phyloP scores from a whole-genome alignment of 2,113 vertebrate species.

The Rhodinocichla rosea region DNA sequence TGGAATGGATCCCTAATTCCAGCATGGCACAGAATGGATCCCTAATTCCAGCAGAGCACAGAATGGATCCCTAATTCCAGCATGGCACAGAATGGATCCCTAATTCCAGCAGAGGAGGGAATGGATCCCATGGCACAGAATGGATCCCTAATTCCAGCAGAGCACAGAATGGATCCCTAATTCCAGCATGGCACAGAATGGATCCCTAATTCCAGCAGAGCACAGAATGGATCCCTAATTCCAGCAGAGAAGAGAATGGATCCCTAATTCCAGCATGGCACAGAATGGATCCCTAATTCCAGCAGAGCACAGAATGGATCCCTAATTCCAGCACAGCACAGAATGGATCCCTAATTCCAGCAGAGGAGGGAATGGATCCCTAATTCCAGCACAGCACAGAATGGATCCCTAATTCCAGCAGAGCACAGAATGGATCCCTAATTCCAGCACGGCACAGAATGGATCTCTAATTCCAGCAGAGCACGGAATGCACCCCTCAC shows the following conservation, averaged over 20 bases:
- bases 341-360: background rate
- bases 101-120: background rate
- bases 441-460: background rate
- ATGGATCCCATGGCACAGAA: background rate
- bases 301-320: background rate
- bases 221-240: background rate
- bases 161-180: fast-evolving
- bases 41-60: background rate
- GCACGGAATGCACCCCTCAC: background rate
- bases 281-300: background rate
- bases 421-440: fast-evolving
- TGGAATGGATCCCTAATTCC: background rate
- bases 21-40: background rate
- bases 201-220: too few relatives aligned
- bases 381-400: fast-evolving
- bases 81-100: background rate
- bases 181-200: background rate
- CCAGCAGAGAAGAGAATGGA: fast-evolving
- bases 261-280: background rate
- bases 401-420: background rate
- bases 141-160: background rate
- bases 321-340: fast-evolving
- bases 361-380: background rate
- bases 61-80: background rate
- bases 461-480: background rate